These are phyloP conservation scores for Mormyrus iriodes DNA, from an alignment of 2,113 vertebrate genomes.

Conservation along the genomic window DNA sequence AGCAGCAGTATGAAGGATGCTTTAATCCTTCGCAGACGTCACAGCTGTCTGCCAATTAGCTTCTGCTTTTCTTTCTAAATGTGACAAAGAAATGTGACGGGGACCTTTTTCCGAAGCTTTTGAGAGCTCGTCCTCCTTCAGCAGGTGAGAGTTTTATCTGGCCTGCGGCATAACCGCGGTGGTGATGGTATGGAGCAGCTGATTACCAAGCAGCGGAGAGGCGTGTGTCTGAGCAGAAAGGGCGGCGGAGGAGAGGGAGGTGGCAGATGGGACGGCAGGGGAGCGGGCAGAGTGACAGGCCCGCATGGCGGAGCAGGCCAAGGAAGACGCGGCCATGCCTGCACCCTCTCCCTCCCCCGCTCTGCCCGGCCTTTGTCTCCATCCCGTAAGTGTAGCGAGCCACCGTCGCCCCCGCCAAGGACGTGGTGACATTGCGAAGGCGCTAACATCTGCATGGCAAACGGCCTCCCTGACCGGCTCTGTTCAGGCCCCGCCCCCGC, in stretches of 20 bases:
- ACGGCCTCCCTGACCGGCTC: conserved; percentile 62
- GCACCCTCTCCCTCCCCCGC: background rate
- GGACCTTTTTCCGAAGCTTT: background rate
- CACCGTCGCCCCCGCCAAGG: conserved; percentile 58
- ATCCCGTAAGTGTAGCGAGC: conserved; percentile 57
- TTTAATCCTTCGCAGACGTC: conserved; percentile 35
- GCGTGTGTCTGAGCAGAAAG: background rate
- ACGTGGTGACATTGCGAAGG: conserved; percentile 71
- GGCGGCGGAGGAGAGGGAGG: background rate
- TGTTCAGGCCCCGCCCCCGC: conserved; percentile 65
- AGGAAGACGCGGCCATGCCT: background rate
- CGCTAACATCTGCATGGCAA: conserved; percentile 69
- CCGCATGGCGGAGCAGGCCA: background rate
- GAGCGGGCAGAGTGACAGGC: background rate
- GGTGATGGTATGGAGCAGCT: background rate
- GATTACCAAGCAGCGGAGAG: background rate
- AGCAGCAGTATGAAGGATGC: background rate
- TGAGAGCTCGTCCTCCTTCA: background rate
- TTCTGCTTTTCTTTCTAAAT: conserved; percentile 28
- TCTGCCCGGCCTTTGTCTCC: background rate
- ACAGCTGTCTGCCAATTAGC: conserved; percentile 33
- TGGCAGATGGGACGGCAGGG: background rate
- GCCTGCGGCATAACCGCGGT: background rate
- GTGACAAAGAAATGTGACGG: background rate
- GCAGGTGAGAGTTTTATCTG: background rate